Evolutionary conservation across 2,888 invertebrate species (phyloP), one percentile per base, ranked within the genome.

Genomic region (Muscina levida): DNA sequence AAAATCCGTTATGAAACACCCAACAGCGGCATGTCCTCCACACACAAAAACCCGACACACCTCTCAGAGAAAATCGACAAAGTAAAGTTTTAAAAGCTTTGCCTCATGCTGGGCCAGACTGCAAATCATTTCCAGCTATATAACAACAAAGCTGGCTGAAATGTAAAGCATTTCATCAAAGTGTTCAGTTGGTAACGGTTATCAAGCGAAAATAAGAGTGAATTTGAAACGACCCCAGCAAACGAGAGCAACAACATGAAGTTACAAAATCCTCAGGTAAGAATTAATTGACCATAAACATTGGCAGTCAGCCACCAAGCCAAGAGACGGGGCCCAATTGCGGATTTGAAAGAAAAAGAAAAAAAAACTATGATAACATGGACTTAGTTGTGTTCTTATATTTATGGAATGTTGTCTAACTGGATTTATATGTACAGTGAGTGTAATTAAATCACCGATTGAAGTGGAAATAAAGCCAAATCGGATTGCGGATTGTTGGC

Each of bases 161-260:
- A 81, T 51, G 19, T 67, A 72, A 81, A 59, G 65, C 81, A 81
- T 81, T 81, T 77, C 67, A 77, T 77, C 67, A 67, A 48, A 74
- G 68, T 62, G 74, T 71, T 81, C 74, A 71, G 81, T 17, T 72
- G 72, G 39, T 77, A 81, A 77, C 81, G 74, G 81, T 81, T 81
- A 81, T 74, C 57, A 8, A 42, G 17, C 22, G 26, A 46, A 59
- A 24, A 19, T 22, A 31, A 51, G 26, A 66, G 56, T 48, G 22
- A 72, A 72, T 53, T 70, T 6, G 68, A 75, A 62, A 51, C 22
- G 39, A 62, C 66, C 65, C 37, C 57, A 70, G 10, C 10, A 48
- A 56, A 56, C 6, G 24, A 39, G 11, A 42, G 42, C 13, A 56
- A 56, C 6, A 74, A 72, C 26, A 81, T 74, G 81, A 71, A 74